Conservation (phyloP, 2,888 invertebrate species). For the Strigamia crassipes region DNA sequence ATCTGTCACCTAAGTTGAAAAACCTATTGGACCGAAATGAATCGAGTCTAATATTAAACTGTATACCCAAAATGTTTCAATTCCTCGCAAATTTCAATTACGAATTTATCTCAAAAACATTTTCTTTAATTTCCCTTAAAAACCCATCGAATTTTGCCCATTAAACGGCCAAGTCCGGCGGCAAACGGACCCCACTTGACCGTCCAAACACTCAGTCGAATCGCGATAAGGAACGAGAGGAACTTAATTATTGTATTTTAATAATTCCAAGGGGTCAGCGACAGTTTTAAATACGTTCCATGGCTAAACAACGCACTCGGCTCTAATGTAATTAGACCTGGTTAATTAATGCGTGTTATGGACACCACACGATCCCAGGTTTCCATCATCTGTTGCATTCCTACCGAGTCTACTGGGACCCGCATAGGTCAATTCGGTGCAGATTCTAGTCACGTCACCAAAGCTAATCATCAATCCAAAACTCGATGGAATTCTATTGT, state of each 20-base stretch:
- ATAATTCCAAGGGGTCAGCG: conserved; percentile 29
- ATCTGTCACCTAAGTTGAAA: conserved; percentile 30
- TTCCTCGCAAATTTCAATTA: neutral
- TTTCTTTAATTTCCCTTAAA: neutral
- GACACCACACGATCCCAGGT: neutral
- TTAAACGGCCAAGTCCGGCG: too few relatives aligned
- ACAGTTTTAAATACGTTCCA: neutral
- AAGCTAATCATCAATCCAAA: neutral
- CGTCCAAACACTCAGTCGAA: neutral
- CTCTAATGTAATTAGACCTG: neutral
- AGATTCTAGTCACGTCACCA: neutral
- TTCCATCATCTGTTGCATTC: conserved; percentile 27
- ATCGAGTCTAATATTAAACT: conserved; percentile 29
- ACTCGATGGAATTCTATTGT: neutral
- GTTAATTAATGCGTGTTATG: conserved; percentile 28
- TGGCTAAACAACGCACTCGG: neutral
- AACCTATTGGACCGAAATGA: conserved; percentile 14
- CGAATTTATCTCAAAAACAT: neutral
- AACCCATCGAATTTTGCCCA: neutral
- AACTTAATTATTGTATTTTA: conserved; percentile 14
- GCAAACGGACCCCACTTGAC: neutral
- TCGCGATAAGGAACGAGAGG: neutral
- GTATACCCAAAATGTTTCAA: neutral
- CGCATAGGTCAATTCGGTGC: neutral
- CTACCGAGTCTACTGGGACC: neutral